A percentile compares a stretch with the other conserved stretches of the same genome.
These are phyloP conservation scores for Lymantria dispar DNA, from an alignment of 2,888 invertebrate genomes.

Conservation along the genomic window DNA sequence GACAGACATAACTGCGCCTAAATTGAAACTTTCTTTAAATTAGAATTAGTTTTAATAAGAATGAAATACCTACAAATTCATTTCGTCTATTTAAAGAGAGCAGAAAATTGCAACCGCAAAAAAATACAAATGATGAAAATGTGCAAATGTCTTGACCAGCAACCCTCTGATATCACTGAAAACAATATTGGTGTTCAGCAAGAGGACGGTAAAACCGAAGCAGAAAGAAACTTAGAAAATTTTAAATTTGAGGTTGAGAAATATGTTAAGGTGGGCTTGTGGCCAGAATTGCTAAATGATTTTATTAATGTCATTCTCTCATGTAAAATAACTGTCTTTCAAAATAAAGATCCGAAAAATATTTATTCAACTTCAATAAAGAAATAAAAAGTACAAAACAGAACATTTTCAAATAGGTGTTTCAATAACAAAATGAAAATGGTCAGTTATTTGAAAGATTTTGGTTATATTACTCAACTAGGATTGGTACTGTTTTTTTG, in stretches of 20 bases:
- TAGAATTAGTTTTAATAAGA: too few species aligned
- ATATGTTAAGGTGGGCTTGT: constrained; percentile 7
- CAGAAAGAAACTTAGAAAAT: background rate
- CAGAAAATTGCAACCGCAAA: background rate
- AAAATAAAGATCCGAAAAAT: constrained; percentile 18
- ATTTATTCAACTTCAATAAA: constrained; percentile 10
- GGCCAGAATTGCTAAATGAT: constrained; percentile 8
- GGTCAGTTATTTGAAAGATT: background rate
- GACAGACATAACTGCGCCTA: background rate
- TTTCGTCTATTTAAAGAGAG: background rate
- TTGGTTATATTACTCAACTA: background rate
- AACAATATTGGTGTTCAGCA: background rate
- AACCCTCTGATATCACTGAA: background rate
- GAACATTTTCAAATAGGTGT: constrained; percentile 15
- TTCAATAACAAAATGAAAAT: constrained; percentile 5
- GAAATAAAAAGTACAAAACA: constrained; percentile 20
- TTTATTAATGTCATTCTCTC: constrained; percentile 10
- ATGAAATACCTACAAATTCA: too few species aligned
- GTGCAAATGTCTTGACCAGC: background rate
- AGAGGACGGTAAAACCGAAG: background rate
- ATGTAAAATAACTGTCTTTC: constrained; percentile 13
- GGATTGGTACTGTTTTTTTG: background rate
- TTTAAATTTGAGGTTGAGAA: constrained; percentile 13
- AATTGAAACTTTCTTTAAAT: background rate
- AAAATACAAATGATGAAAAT: too few species aligned